Conservation (phyloP, 1,140 invertebrate species). For the Pissodes strobi region DNA sequence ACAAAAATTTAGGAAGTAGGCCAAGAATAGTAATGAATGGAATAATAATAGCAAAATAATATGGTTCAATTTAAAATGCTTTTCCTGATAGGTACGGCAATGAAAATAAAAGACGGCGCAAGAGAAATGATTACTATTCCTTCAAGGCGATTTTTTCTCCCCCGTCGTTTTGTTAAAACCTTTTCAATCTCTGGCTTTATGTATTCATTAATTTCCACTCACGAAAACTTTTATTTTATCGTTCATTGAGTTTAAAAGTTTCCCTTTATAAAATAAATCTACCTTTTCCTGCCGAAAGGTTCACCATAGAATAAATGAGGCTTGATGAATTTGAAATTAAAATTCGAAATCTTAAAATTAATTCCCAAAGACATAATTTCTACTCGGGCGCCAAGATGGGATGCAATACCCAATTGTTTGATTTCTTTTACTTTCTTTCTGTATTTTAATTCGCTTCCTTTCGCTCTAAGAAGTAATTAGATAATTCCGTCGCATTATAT, state of each 20-base stretch:
- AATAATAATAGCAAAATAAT: too few species aligned
- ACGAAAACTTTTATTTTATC: constrained; percentile 38
- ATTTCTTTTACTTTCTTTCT: too few species aligned
- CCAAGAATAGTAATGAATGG: too few species aligned
- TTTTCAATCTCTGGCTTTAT: constrained; percentile 34
- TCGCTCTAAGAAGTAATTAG: too few species aligned
- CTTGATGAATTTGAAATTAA: constrained; percentile 26
- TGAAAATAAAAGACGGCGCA: constrained; percentile 8
- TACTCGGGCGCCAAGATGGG: too few species aligned
- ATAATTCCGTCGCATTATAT: too few species aligned
- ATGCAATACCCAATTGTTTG: too few species aligned
- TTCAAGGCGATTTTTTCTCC: constrained; percentile 26
- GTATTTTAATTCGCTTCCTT: too few species aligned
- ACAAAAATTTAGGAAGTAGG: too few species aligned
- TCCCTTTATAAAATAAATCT: constrained; percentile 13
- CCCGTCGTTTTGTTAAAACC: constrained; percentile 21
- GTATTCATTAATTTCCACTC: constrained; percentile 38
- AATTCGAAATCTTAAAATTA: constrained; percentile 4
- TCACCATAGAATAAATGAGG: constrained; percentile 21
- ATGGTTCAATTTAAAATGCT: too few species aligned
- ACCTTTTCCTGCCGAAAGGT: constrained; percentile 18
- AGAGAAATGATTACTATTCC: constrained; percentile 28
- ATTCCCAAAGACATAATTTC: not conserved
- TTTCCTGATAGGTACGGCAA: not conserved
- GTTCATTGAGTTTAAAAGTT: constrained; percentile 29